phyloP scores from a whole-genome alignment of 2,113 vertebrate species.

The Callopanchax toddi region DNA sequence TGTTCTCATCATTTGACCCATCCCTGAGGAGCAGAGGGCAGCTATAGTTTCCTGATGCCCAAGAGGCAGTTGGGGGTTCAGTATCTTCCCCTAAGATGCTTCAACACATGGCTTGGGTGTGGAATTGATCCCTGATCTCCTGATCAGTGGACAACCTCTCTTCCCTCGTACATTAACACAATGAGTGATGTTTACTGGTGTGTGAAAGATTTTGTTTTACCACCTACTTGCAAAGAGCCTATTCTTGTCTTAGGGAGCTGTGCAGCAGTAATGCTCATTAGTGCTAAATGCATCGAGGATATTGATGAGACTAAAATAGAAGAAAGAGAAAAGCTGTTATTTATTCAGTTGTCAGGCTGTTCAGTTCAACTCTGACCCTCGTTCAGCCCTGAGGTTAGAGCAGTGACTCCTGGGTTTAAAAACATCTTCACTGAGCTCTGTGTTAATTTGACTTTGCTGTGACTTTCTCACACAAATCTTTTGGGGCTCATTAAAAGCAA shows the following conservation, averaged over 20 bases:
- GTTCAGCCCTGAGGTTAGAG: conserved; percentile 31
- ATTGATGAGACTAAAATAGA: too few species aligned
- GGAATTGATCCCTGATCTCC: too few species aligned
- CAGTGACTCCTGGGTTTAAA: conserved; percentile 23
- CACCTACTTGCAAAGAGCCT: not conserved
- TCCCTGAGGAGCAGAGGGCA: too few species aligned
- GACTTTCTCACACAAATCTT: conserved; percentile 55
- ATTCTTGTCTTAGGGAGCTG: not conserved
- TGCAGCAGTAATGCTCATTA: not conserved
- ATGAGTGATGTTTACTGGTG: too few species aligned
- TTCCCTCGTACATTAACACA: too few species aligned
- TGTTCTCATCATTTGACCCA: too few species aligned
- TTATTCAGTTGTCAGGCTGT: conserved; percentile 9
- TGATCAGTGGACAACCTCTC: too few species aligned
- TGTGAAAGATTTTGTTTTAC: conserved; percentile 3
- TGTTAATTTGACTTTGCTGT: too few species aligned
- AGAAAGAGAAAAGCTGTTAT: not conserved
- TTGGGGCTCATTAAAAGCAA: conserved; percentile 61
- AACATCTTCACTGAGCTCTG: conserved; percentile 34
- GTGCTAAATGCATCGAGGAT: not conserved
- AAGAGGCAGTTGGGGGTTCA: too few species aligned
- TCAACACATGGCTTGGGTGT: too few species aligned
- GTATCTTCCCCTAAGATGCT: too few species aligned
- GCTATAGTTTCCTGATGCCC: too few species aligned
- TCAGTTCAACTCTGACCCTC: conserved; percentile 22